phyloP scores from a whole-genome alignment of 2,888 invertebrate genomes.

The Lochmaea capreae region DNA sequence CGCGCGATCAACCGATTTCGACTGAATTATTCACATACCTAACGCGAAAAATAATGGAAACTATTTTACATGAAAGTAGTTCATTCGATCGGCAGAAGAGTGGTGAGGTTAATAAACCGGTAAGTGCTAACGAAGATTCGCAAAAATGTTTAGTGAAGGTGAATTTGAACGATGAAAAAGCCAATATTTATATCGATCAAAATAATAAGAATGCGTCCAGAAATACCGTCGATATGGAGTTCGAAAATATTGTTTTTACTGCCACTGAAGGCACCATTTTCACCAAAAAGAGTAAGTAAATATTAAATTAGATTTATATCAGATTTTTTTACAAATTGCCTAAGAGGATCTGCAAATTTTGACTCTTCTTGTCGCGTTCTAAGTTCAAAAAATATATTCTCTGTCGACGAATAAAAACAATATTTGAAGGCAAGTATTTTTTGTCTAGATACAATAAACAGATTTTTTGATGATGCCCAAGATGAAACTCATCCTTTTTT shows the following conservation, averaged over 20 bases:
- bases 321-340: too few species aligned
- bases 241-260: slow-evolving; percentile 79
- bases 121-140: background rate
- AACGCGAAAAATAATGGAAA: slow-evolving; percentile 34
- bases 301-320: background rate
- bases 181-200: background rate
- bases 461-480: too few species aligned
- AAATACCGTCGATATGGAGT: slow-evolving; percentile 74
- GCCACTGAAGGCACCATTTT: slow-evolving; percentile 74
- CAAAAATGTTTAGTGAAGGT: slow-evolving; percentile 13
- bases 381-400: too few species aligned
- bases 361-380: too few species aligned
- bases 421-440: too few species aligned
- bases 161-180: slow-evolving; percentile 27
- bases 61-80: slow-evolving; percentile 34
- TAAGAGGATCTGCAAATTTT: too few species aligned
- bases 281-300: slow-evolving; percentile 40
- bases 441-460: too few species aligned
- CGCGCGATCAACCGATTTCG: background rate
- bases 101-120: background rate
- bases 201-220: background rate
- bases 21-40: too few species aligned
- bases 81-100: slow-evolving; percentile 7
- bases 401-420: too few species aligned
- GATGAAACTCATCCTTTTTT: too few species aligned